Evolutionary conservation across 1,140 invertebrate genomes (phyloP).

Genomic region (Drosophila nannoptera): DNA sequence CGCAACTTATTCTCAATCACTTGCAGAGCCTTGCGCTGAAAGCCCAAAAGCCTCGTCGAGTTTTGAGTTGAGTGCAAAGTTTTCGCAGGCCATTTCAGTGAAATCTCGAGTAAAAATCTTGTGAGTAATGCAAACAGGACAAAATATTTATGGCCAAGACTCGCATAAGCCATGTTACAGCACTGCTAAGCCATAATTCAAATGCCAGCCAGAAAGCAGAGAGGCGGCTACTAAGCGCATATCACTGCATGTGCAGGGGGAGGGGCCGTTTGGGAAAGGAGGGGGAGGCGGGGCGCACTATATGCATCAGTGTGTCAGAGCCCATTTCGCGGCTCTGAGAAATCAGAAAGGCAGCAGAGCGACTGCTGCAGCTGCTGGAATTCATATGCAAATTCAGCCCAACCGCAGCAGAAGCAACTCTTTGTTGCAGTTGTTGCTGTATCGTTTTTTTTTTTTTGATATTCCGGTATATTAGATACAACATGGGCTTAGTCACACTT

Average conservation of each 20-base stretch:
- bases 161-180: constrained; percentile 64
- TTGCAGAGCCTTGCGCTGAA: constrained; percentile 16
- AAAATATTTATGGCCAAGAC: constrained; percentile 70
- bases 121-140: constrained; percentile 73
- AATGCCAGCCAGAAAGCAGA: constrained; percentile 46
- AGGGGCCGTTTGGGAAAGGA: background rate
- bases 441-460: background rate
- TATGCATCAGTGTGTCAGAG: constrained; percentile 30
- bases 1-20: constrained; percentile 21
- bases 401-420: constrained; percentile 16
- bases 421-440: constrained; percentile 16
- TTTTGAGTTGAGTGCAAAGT: constrained; percentile 65
- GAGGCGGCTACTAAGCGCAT: constrained; percentile 15
- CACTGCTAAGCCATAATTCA: constrained; percentile 75
- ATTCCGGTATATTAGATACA: too few relatives aligned
- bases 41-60: constrained; percentile 34
- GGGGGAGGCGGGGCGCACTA: background rate
- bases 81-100: constrained; percentile 60
- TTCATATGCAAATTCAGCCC: constrained; percentile 71
- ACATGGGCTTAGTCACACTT: too few relatives aligned
- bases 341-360: constrained; percentile 47
- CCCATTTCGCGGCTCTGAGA: constrained; percentile 38
- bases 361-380: constrained; percentile 59
- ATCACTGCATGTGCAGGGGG: background rate
- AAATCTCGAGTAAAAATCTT: constrained; percentile 72